These are phyloP conservation scores for Drosophila eugracilis DNA, from an alignment of 1,140 invertebrate species.

Conservation along the genomic window DNA sequence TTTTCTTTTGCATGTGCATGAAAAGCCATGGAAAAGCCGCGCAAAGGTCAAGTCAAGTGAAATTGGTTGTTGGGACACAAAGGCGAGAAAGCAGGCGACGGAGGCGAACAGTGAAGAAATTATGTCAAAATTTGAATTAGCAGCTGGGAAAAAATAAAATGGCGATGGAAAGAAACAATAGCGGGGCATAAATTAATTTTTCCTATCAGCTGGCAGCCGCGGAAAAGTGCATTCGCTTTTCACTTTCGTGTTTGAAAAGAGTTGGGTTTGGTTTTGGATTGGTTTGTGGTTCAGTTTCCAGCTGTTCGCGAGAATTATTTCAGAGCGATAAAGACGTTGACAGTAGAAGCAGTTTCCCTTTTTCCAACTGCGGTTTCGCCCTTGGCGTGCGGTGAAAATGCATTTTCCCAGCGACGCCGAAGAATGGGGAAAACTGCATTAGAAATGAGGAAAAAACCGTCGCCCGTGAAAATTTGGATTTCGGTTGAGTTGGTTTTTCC, in stretches of 20 bases:
- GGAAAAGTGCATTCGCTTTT: slow-evolving; percentile 64
- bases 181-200: slow-evolving; percentile 69
- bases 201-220: slow-evolving; percentile 54
- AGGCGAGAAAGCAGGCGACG: slow-evolving; percentile 67
- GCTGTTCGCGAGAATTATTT: slow-evolving; percentile 59
- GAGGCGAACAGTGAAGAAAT: slow-evolving; percentile 54
- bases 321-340: slow-evolving; percentile 39
- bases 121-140: slow-evolving; percentile 81
- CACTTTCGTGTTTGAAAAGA: slow-evolving; percentile 77
- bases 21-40: slow-evolving; percentile 10
- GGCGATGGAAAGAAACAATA: slow-evolving; percentile 61
- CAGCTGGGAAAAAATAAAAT: slow-evolving; percentile 54
- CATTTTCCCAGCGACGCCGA: slow-evolving; percentile 41
- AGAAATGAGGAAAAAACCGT: slow-evolving; percentile 56
- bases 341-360: slow-evolving; percentile 47
- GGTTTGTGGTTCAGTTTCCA: slow-evolving; percentile 45
- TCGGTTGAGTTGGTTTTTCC: slow-evolving; percentile 17
- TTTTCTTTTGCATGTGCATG: slow-evolving; percentile 14
- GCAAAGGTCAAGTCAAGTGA: slow-evolving; percentile 74
- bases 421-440: slow-evolving; percentile 58
- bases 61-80: slow-evolving; percentile 66
- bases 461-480: slow-evolving; percentile 34
- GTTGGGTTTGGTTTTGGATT: slow-evolving; percentile 12
- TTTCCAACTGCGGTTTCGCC: slow-evolving; percentile 31
- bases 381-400: slow-evolving; percentile 60